Evolutionary conservation across 2,113 vertebrate species (phyloP), one percentile per base, ranked within the genome.

Genomic region (Hippocampus barbouri): DNA sequence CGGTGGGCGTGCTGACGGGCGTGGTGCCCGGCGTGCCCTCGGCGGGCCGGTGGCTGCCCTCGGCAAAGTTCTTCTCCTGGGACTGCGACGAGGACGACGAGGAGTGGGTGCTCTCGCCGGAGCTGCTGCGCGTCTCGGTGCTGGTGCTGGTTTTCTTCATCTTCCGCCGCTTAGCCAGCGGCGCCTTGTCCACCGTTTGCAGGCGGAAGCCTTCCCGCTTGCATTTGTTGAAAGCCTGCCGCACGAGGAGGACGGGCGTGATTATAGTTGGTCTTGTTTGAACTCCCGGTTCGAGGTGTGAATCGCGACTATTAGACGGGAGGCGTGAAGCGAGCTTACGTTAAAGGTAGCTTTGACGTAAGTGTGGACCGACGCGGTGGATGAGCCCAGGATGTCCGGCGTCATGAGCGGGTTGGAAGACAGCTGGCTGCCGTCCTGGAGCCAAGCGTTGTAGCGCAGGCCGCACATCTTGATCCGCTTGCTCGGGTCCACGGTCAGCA

Each of bases 121-220:
- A 98, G 83, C 96, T 98, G 93, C 96, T 98, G 85, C 96, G 96
- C 0, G 96, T 98, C 84, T 99, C 97, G 0, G 97, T 99, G 82
- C 97, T 98, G 69, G 97, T 98, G 90, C 97, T 99, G 0, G 96
- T 97, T 89, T 98, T 98, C 74, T 99, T 99, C 97, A 99, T 98
- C 85, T 98, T 98, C 84, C 97, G 93, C 78, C 97, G 93, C 88
- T 99, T 99, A 14, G 97, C 97, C 8, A 93, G 85, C 1, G 91
- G 90, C 0, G 91, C 91, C 77, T 92, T 92, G 85, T 99, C 96
- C 69, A 98, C 96, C 4, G 96, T 98, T 89, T 98, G 97, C 21
- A 99, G 94, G 79, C 96, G 96, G 88, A 99, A 99, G 23, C 97
- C 97, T 90, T 99, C 96, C 63, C 97, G 92, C 90, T 98, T 98